Conservation (phyloP, 2,797 vertebrate genomes). For the Diceros bicornis region DNA sequence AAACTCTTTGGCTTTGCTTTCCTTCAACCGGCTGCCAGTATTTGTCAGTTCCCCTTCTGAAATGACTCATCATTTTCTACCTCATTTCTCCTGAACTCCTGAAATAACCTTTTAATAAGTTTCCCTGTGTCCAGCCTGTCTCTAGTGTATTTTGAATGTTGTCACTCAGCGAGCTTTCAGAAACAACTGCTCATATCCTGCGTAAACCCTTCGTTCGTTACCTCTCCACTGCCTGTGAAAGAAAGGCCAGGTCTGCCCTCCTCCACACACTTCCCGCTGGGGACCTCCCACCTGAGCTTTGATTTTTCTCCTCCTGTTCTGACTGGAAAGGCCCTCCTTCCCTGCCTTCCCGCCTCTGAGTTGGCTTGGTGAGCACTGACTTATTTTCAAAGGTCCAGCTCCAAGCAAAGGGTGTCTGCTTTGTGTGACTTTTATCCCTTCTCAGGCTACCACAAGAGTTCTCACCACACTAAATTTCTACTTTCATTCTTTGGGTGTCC, state of each 20-base stretch:
- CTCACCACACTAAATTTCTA: neutral
- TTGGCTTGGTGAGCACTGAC: neutral
- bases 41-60: slow-evolving; percentile 22
- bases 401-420: neutral
- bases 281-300: neutral
- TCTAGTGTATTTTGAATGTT: slow-evolving; percentile 32
- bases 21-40: neutral
- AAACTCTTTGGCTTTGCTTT: neutral
- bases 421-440: neutral
- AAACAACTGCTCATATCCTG: neutral
- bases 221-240: neutral
- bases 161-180: neutral
- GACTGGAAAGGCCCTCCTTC: neutral
- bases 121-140: neutral
- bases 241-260: neutral
- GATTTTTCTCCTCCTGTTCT: neutral
- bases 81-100: slow-evolving; percentile 1
- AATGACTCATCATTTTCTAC: slow-evolving; percentile 52
- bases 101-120: slow-evolving; percentile 45
- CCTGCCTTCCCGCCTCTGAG: neutral
- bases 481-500: neutral
- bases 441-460: neutral
- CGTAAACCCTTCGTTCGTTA: neutral
- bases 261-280: neutral
- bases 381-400: slow-evolving; percentile 31